Evolutionary conservation across 2,888 invertebrate species (phyloP), one percentile per base, ranked within the genome.

Genomic region (Amblyteles armatorius): DNA sequence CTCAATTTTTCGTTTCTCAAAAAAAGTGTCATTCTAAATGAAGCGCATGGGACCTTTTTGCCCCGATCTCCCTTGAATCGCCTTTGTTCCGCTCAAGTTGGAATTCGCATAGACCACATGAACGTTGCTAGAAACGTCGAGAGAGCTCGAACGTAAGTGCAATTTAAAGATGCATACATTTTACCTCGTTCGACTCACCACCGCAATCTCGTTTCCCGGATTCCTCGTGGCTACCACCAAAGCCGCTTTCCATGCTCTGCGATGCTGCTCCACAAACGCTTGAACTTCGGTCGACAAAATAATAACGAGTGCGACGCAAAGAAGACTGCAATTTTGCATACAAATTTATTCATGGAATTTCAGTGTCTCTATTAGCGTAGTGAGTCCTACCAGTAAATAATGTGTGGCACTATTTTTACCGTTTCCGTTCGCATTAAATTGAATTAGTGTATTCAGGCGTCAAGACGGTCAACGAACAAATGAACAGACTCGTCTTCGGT

Each of bases 71-170:
- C 13, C 55, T 22, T 3, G 9, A 0, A 11, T 9, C 9, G 9
- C 9, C 55, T 11, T 55, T 55, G 19, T 22, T 11, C 55, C 9
- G 55, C 7, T 55, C 55, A 7, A 22, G 26, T 9, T 26, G 2
- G 26, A 26, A 57, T 22, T 16, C 16, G 11, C n/a, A 63, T 63
- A 26, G 63, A 33, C 33, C 63, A 29, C 33, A 33, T 33, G n/a
- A 63, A 63, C 60, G 11, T 13, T 16, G 26, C 16, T 7, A 63
- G 63, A 29, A 16, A 6, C 33, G 33, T 29, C 40, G 3, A 65
- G 65, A 50, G 65, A 26, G 76, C 36, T 50, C 52, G 65, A 48
- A 65, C 76, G 65, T 52, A 65, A 76, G 76, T 76, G 76, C 76
- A 76, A 76, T 76, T 52, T 65, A 67, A 65, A 52, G 65, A 76